phyloP scores from a whole-genome alignment of 2,797 vertebrate species.

The Poecilia velifera region DNA sequence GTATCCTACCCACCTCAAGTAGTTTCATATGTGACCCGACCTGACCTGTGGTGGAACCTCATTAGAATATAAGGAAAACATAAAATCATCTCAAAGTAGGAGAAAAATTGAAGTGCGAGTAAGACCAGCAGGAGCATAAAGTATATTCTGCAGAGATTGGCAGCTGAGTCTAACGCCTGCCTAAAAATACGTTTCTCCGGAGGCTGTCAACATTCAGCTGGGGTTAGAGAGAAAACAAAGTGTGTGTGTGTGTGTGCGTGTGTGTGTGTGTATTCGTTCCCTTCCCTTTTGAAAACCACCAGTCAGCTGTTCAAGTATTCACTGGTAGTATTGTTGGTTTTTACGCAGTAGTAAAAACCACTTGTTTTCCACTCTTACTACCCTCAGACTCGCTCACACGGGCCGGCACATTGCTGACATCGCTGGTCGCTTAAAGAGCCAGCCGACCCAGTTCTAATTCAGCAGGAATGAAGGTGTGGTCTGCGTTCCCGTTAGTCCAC shows the following conservation, averaged over 20 bases:
- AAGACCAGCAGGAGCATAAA: slow-evolving; percentile 57
- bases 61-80: not conserved
- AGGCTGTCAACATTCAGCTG: slow-evolving; percentile 71
- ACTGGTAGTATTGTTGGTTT: slow-evolving; percentile 57
- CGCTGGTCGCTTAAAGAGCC: slow-evolving; percentile 67
- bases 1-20: too few relatives aligned
- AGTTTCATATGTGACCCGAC: not conserved
- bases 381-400: not conserved
- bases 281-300: slow-evolving; percentile 39
- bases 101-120: slow-evolving; percentile 35
- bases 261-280: not conserved
- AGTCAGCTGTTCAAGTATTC: slow-evolving; percentile 68
- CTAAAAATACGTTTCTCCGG: slow-evolving; percentile 78
- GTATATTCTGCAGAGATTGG: slow-evolving; percentile 67
- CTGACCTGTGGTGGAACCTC: not conserved
- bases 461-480: slow-evolving; percentile 75
- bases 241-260: not conserved
- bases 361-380: slow-evolving; percentile 39
- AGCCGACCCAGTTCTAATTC: slow-evolving; percentile 69
- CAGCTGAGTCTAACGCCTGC: slow-evolving; percentile 65
- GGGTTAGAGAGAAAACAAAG: slow-evolving; percentile 62
- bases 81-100: slow-evolving; percentile 1
- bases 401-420: slow-evolving; percentile 52
- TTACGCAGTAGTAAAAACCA: slow-evolving; percentile 62
- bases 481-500: slow-evolving; percentile 65